Conservation (phyloP, 2,113 vertebrate genomes). For the Chloroceryle aenea region DNA sequence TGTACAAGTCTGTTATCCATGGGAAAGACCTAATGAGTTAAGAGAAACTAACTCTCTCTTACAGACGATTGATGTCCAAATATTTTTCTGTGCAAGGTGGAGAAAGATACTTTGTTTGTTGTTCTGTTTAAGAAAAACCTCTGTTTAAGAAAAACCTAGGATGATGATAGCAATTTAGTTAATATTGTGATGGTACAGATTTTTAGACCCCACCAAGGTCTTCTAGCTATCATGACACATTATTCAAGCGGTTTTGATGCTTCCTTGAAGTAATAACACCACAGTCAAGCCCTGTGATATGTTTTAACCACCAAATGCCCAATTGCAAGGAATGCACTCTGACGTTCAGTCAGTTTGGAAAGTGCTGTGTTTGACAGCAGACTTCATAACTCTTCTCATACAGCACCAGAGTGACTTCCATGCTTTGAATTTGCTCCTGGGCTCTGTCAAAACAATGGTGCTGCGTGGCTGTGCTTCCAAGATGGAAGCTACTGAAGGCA, state of each 20-base stretch:
- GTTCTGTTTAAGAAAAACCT: neutral
- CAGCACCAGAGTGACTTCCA: neutral
- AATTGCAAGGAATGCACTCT: neutral
- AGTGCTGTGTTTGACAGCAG: rapidly evolving
- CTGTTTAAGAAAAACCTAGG: neutral
- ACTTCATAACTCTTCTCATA: neutral
- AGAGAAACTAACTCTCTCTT: neutral
- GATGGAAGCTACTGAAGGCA: neutral
- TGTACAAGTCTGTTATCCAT: rapidly evolving
- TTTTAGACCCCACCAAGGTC: neutral
- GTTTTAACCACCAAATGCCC: neutral
- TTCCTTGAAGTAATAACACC: neutral
- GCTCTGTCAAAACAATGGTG: neutral
- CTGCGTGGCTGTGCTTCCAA: neutral
- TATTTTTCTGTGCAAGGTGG: neutral
- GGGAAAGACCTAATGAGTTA: neutral
- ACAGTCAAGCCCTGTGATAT: neutral
- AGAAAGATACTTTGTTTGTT: neutral
- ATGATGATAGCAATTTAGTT: neutral
- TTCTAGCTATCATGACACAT: neutral
- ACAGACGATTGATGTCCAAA: neutral
- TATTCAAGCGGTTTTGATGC: neutral
- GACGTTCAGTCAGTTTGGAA: neutral
- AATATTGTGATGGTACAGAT: neutral
- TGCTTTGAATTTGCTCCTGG: rapidly evolving